Evolutionary conservation across 2,888 invertebrate species (phyloP), one percentile per base, ranked within the genome.

Genomic region (Loripinus fragilis): DNA sequence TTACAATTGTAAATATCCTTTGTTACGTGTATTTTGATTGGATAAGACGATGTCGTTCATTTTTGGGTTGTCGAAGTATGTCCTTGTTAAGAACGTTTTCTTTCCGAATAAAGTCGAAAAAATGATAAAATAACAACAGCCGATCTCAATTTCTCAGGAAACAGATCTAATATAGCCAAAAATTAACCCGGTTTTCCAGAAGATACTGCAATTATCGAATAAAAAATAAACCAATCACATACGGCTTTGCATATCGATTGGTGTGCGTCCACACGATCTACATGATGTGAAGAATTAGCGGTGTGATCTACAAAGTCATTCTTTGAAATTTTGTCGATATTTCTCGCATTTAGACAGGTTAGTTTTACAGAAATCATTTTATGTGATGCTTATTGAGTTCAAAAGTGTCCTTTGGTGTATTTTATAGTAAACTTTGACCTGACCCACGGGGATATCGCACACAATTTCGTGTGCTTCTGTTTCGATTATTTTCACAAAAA

Each of bases 241-340:
- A 41, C 28, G 30, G 41, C 73, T 74, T 85, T 81, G 74, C 79
- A 72, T 71, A 60, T 60, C 60, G 33, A 60, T 60, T 33, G 15
- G 33, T 60, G 60, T 60, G 20, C 60, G 60, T 60, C 28, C 28
- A 60, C 78, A 83, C 79, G 79, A 83, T 90, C 90, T 91, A 91
- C 90, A 90, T 90, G 92, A 91, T 92, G 91, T 90, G 89, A 90
- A 90, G 90, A 89, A 87, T 88, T 88, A 89, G 88, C 89, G 89
- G 89, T 86, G 88, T 87, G 88, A 89, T 90, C 90, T 90, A 90
- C 91, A 91, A 91, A 91, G 87, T 90, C 90, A 90, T 90, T 89
- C 87, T 87, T 87, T 90, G 87, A 85, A 86, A 84, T 88, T 84
- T 89, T 87, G 80, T 84, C 82, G 81, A 86, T 85, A 84, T 76